Conservation (phyloP, 2,888 invertebrate species). For the Bombylius major region DNA sequence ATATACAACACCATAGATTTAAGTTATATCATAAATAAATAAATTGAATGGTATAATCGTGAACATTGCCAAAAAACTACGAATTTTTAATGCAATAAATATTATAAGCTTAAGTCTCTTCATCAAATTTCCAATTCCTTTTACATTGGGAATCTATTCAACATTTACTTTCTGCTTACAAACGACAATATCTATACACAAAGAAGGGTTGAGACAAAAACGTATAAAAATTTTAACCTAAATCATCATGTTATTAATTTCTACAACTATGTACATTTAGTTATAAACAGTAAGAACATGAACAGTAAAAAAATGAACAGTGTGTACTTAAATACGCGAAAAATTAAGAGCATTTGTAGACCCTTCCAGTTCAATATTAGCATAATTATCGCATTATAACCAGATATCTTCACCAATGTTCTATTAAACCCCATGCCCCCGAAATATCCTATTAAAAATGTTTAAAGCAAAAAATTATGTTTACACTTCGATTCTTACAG, state of each 20-base stretch:
- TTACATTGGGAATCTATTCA: neutral
- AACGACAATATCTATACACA: too few relatives aligned
- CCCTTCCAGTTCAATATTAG: constrained; percentile 19
- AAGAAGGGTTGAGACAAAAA: too few relatives aligned
- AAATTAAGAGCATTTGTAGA: constrained; percentile 6
- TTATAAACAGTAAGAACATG: too few relatives aligned
- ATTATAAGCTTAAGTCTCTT: neutral
- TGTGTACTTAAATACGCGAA: neutral
- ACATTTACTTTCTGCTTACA: too few relatives aligned
- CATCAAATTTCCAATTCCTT: neutral
- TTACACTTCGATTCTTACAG: neutral
- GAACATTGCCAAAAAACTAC: constrained; percentile 14
- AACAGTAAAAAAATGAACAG: too few relatives aligned
- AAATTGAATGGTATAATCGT: constrained; percentile 11
- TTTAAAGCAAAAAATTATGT: neutral
- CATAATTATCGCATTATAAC: constrained; percentile 28
- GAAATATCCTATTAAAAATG: neutral
- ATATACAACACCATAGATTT: too few relatives aligned
- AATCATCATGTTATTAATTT: too few relatives aligned
- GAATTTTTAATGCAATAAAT: neutral
- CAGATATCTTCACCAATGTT: constrained; percentile 14
- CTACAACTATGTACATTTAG: too few relatives aligned
- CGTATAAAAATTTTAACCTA: too few relatives aligned
- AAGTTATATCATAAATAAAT: constrained; percentile 9
- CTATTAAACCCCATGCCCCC: neutral